Conservation (phyloP, 2,797 vertebrate genomes). For the Manis crassicaudata region DNA sequence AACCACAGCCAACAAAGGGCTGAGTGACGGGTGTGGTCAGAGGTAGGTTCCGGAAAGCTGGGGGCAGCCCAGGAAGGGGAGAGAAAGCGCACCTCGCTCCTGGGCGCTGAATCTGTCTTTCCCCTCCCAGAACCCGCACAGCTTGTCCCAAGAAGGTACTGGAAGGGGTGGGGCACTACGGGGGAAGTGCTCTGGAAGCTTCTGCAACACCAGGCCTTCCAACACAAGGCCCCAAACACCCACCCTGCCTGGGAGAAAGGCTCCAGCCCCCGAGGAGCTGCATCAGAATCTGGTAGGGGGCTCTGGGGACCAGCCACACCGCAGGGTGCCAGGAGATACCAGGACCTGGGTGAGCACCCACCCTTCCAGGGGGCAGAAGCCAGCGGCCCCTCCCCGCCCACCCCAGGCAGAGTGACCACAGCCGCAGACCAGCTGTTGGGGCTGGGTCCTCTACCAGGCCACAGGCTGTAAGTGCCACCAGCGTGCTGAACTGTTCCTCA, state of each 20-base stretch:
- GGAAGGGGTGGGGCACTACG: rapidly evolving
- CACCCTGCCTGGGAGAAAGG: too few relatives aligned
- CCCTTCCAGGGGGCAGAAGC: too few relatives aligned
- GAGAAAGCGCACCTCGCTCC: rapidly evolving
- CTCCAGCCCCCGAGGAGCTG: not conserved
- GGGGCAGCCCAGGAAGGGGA: not conserved
- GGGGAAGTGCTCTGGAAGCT: not conserved
- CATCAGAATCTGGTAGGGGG: not conserved
- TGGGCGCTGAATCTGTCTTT: rapidly evolving
- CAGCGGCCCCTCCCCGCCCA: rapidly evolving
- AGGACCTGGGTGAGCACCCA: not conserved
- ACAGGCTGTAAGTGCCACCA: not conserved
- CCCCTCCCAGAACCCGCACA: not conserved
- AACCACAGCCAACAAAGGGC: not conserved
- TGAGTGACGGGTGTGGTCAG: rapidly evolving
- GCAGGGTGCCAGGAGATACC: rapidly evolving
- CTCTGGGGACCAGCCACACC: not conserved
- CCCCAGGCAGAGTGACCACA: not conserved
- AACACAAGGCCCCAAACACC: not conserved
- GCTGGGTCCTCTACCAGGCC: too few relatives aligned
- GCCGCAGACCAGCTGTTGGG: not conserved
- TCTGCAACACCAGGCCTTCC: not conserved
- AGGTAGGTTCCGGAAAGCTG: rapidly evolving
- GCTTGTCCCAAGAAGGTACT: not conserved
- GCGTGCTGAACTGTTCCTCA: not conserved